Evolutionary conservation across 1,140 invertebrate genomes (phyloP), one percentile per base, ranked within the genome.

Genomic region (Saccostrea glomerata): DNA sequence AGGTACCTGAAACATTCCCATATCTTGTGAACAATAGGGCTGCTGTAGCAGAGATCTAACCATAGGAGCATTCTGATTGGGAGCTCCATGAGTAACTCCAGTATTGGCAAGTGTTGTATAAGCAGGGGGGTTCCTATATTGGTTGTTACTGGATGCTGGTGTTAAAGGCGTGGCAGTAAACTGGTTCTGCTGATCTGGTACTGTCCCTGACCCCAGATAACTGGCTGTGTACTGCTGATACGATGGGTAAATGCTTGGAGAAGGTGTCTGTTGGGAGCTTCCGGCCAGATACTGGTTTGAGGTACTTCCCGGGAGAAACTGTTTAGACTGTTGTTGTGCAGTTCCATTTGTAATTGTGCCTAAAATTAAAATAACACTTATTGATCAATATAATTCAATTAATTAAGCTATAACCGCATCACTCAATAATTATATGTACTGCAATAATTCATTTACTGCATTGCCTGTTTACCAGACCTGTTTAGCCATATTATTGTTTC

Each of bases 271-370:
- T 17, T 63, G 58, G n/a, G 15, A 20, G n/a, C 58, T n/a, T 63
- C 58, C 58, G 1, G 17, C 15, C 17, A 63, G 1, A 20, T n/a
- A 63, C 6, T 63, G 70, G 30, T 77, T 36, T 36, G 30, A 36
- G 2, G 30, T 36, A 36, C 58, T n/a, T 63, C 58, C 58, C 5
- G 17, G 58, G 15, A 63, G 1, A 20, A 63, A 63, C 6, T 63
- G 70, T 36, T 77, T 30, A 40, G 70, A 30, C 70, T 30, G 70
- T 25, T 15, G 25, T 36, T 77, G 70, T 36, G 58, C 5, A 77
- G 9, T 25, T 77, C 70, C 70, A 77, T 36, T 77, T 25, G 70
- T 77, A 40, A 77, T 36, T 77, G 70, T 77, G 30, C 70, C 70
- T 77, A 11, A 3, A 77, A 77, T 36, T 20, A 30, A 73, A 23